Percentiles rank a stretch among this genome's conserved stretches.
Conservation (phyloP, 2,888 invertebrate genomes). For the Phortica okadai region DNA sequence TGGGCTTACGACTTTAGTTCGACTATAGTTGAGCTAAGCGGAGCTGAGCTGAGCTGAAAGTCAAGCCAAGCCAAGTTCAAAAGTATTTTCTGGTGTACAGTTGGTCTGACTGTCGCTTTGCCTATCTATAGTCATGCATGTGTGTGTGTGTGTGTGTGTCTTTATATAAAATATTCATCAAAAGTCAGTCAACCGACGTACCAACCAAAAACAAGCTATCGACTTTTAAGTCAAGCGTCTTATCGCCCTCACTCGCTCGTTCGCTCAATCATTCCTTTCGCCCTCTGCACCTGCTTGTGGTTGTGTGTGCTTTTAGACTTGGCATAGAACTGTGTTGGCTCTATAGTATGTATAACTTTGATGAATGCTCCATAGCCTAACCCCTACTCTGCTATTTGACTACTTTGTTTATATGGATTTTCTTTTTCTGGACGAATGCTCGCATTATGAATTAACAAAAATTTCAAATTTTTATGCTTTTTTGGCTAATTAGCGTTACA, state of each 20-base stretch:
- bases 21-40: background rate
- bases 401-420: constrained; percentile 44
- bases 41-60: background rate
- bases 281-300: constrained; percentile 17
- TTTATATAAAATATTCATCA: constrained; percentile 13
- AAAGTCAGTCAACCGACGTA: constrained; percentile 53
- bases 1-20: background rate
- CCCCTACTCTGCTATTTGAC: background rate
- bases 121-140: too few species aligned
- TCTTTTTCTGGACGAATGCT: constrained; percentile 68
- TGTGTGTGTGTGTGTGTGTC: background rate
- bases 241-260: background rate
- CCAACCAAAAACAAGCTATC: constrained; percentile 63
- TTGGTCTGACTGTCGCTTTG: background rate
- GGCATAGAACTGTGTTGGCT: constrained; percentile 2
- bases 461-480: constrained; percentile 64
- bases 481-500: constrained; percentile 65
- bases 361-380: background rate
- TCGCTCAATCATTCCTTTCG: background rate
- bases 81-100: constrained; percentile 13
- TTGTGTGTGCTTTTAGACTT: constrained; percentile 48
- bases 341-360: background rate
- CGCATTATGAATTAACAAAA: constrained; percentile 66
- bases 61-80: constrained; percentile 23
- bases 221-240: constrained; percentile 17